Conservation (phyloP, 30 jellyfish, hydroid and myxozoan genomes). For the Aurelia sp. region DNA sequence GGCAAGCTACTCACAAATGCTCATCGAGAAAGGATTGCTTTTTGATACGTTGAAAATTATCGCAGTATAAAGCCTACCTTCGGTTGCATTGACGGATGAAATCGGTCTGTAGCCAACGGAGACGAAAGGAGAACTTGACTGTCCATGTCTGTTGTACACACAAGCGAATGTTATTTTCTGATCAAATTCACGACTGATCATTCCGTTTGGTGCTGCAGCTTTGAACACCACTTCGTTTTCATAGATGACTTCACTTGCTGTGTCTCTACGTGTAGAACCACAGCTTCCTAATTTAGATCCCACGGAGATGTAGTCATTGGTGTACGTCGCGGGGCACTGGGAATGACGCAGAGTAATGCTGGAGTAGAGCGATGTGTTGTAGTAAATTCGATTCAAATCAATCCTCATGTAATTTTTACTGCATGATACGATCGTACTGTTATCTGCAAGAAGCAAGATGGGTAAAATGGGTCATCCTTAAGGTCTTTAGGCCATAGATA, state of each 20-base stretch:
- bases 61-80: neutral
- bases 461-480: no score
- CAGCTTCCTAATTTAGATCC: constrained; percentile 30
- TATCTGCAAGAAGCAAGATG: neutral
- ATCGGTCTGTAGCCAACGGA: neutral
- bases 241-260: constrained; percentile 9
- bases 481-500: no score
- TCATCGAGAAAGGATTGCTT: no score
- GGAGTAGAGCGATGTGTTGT: constrained; percentile 28
- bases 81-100: neutral
- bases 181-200: constrained; percentile 9
- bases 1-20: no score
- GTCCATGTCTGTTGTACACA: constrained; percentile 3
- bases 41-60: neutral
- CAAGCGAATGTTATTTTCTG: neutral
- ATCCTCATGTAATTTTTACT: constrained; percentile 38
- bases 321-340: constrained; percentile 18
- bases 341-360: constrained; percentile 17
- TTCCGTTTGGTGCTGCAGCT: neutral
- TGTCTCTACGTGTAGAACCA: constrained; percentile 39
- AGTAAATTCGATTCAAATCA: constrained; percentile 16
- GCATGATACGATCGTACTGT: constrained; percentile 30
- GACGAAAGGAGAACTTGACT: neutral
- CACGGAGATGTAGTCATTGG: neutral
- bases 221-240: constrained; percentile 33